phyloP scores from a whole-genome alignment of 2,888 invertebrate species.

The Lepidocyrtoides sp. region DNA sequence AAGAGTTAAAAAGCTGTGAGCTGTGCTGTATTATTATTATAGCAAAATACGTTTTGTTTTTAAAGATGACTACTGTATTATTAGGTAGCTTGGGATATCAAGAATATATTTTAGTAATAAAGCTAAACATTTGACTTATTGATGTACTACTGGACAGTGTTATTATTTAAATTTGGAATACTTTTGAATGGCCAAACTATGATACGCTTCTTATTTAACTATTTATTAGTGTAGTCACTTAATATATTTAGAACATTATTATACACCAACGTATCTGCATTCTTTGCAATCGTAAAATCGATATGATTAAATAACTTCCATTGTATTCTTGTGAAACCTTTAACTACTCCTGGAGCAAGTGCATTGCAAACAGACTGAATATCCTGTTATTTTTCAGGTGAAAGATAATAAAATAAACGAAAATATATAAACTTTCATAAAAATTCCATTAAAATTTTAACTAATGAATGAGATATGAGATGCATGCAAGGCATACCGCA shows the following conservation, averaged over 20 bases:
- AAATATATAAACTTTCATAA: background rate
- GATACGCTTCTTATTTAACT: too few species aligned
- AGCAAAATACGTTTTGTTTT: too few species aligned
- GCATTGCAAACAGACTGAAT: background rate
- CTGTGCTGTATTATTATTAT: too few species aligned
- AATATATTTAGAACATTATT: constrained; percentile 6
- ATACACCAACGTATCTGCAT: constrained; percentile 53
- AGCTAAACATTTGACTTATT: too few species aligned
- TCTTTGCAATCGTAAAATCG: constrained; percentile 42
- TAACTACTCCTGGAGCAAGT: background rate
- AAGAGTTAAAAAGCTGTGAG: too few species aligned
- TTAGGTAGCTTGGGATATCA: too few species aligned
- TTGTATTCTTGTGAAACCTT: background rate
- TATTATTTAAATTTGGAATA: too few species aligned
- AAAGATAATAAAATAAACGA: background rate
- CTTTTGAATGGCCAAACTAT: background rate
- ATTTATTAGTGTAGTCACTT: background rate
- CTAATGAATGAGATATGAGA: too few species aligned
- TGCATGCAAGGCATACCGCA: background rate
- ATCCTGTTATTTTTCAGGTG: constrained; percentile 32
- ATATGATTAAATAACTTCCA: constrained; percentile 45
- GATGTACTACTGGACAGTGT: too few species aligned
- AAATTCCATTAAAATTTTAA: background rate
- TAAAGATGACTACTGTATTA: too few species aligned
- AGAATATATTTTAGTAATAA: too few species aligned